A percentile compares a stretch with the other conserved stretches of the same genome.
phyloP scores from a whole-genome alignment of 2,888 invertebrate species.

The Lithodes maja region DNA sequence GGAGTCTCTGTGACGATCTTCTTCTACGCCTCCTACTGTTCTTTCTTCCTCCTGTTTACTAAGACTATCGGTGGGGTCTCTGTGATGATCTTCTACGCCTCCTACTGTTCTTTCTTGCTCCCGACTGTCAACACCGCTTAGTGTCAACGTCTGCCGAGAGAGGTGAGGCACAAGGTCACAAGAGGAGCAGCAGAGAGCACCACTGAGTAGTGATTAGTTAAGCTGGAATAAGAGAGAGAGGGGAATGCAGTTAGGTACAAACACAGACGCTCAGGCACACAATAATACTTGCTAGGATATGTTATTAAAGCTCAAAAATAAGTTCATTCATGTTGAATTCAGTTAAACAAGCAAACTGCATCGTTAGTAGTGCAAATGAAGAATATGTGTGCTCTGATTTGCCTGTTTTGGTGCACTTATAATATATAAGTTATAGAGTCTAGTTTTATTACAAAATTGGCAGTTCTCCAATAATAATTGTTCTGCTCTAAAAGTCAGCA shows the following conservation, averaged over 20 bases:
- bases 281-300: background rate
- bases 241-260: conserved; percentile 18
- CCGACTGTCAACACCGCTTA: conserved; percentile 19
- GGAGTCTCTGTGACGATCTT: background rate
- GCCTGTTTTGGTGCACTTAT: too few species aligned
- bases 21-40: background rate
- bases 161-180: conserved; percentile 59
- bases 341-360: too few species aligned
- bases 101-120: background rate
- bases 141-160: conserved; percentile 60
- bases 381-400: too few species aligned
- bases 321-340: too few species aligned
- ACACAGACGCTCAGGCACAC: conserved; percentile 19
- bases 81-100: background rate
- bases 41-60: background rate
- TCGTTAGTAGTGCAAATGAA: too few species aligned
- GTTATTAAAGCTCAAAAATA: background rate
- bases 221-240: conserved; percentile 53
- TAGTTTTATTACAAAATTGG: too few species aligned
- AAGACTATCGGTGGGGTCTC: background rate
- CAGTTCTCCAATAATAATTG: too few species aligned
- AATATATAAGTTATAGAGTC: too few species aligned
- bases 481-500: too few species aligned
- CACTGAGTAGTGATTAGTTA: conserved; percentile 53
- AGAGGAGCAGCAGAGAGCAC: conserved; percentile 58